phyloP scores from a whole-genome alignment of 2,888 invertebrate species.

The Drosophila prolongata region DNA sequence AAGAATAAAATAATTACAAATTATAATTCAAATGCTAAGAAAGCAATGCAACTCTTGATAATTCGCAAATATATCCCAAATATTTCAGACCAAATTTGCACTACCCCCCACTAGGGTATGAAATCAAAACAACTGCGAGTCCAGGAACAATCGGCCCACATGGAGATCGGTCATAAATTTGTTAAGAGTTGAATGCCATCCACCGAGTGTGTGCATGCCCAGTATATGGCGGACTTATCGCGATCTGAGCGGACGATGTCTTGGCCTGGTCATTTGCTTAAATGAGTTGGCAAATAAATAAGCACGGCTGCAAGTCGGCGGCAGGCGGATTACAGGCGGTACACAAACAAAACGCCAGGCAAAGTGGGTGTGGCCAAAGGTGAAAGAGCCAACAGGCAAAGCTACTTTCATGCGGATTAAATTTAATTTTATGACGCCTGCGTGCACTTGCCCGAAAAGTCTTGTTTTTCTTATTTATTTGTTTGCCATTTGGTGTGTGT shows the following conservation, averaged over 20 bases:
- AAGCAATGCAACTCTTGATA: too few species aligned
- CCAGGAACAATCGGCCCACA: conserved; percentile 38
- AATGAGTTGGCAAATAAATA: conserved; percentile 75
- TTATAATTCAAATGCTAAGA: too few species aligned
- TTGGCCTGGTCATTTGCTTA: conserved; percentile 74
- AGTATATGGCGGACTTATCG: conserved; percentile 52
- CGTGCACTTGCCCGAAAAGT: conserved; percentile 30
- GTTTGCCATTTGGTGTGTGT: conserved; percentile 7
- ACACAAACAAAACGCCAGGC: conserved; percentile 25
- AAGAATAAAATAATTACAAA: not conserved
- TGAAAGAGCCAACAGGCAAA: conserved; percentile 42
- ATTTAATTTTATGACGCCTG: conserved; percentile 73
- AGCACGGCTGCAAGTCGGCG: conserved; percentile 31
- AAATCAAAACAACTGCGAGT: conserved; percentile 21
- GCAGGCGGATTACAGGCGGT: conserved; percentile 62
- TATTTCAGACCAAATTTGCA: not conserved
- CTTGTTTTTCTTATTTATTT: conserved; percentile 17
- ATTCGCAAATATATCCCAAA: too few species aligned
- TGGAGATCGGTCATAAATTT: conserved; percentile 54
- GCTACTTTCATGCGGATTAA: conserved; percentile 70
- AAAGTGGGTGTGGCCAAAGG: conserved; percentile 60
- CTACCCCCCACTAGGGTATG: conserved; percentile 10
- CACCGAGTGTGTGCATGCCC: conserved; percentile 17
- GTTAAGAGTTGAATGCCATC: conserved; percentile 73
- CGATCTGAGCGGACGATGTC: conserved; percentile 59